Evolutionary conservation across 2,113 vertebrate species (phyloP).

Genomic region (Leucosticte australis): DNA sequence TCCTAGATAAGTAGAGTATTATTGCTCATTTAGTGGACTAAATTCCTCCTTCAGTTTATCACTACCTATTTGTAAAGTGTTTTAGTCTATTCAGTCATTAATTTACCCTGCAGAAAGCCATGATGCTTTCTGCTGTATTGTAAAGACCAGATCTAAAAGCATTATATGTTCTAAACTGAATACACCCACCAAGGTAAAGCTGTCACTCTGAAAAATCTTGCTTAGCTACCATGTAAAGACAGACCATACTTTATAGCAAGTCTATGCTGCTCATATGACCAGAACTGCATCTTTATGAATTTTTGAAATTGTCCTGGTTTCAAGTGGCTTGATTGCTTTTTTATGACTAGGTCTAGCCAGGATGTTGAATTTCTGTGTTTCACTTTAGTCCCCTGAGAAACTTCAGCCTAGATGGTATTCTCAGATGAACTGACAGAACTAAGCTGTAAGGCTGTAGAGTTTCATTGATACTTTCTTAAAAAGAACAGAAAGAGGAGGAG

Average conservation of each 20-base stretch:
- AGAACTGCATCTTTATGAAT: background rate
- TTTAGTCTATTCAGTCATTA: background rate
- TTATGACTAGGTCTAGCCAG: background rate
- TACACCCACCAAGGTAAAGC: background rate
- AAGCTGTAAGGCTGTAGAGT: background rate
- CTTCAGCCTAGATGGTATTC: background rate
- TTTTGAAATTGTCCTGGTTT: background rate
- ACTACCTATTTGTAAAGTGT: background rate
- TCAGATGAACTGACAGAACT: background rate
- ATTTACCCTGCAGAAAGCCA: background rate
- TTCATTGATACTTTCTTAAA: slow-evolving; percentile 22
- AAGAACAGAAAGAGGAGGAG: background rate
- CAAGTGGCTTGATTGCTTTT: background rate
- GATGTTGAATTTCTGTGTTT: background rate
- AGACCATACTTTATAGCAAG: background rate
- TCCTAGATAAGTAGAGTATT: background rate
- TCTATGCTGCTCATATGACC: background rate
- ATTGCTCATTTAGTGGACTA: background rate
- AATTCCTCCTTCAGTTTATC: background rate
- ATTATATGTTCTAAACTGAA: background rate
- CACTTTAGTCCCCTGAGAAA: background rate
- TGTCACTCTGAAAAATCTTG: background rate
- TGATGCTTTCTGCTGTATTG: background rate
- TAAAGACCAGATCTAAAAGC: background rate
- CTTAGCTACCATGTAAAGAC: background rate